Evolutionary conservation across 1,140 invertebrate species (phyloP).

Genomic region (Drosophila parabipectinata): DNA sequence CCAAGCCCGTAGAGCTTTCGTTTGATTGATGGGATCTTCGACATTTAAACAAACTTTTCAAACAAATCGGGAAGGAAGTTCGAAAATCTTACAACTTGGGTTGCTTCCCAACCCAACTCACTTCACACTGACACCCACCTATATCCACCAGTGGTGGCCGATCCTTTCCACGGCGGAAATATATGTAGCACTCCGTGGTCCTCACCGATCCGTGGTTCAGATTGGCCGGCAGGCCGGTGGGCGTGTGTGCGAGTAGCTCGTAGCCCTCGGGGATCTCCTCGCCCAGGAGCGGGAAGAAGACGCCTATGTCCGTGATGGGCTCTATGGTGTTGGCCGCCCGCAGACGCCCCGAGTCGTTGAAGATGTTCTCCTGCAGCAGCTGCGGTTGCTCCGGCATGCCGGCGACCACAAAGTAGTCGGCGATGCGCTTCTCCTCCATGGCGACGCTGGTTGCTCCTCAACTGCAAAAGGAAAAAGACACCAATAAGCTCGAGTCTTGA

Average conservation of each 20-base stretch:
- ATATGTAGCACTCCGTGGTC: constrained; percentile 96
- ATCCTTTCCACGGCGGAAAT: constrained; percentile 95
- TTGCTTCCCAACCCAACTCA: too few species aligned
- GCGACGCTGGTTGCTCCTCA: neutral
- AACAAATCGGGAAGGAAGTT: neutral
- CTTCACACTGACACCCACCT: constrained; percentile 86
- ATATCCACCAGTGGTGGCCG: constrained; percentile 99
- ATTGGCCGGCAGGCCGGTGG: constrained; percentile 94
- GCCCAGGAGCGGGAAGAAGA: constrained; percentile 95
- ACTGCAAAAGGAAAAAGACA: constrained; percentile 13
- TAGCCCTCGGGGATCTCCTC: constrained; percentile 93
- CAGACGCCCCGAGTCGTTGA: constrained; percentile 91
- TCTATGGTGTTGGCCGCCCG: constrained; percentile 88
- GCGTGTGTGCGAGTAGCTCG: constrained; percentile 93
- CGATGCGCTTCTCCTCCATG: constrained; percentile 93
- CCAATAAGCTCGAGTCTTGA: constrained; percentile 12
- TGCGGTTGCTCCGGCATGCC: constrained; percentile 93
- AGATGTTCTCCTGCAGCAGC: constrained; percentile 91
- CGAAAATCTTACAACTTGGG: too few species aligned
- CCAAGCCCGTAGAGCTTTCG: neutral
- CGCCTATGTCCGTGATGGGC: constrained; percentile 96
- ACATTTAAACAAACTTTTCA: neutral
- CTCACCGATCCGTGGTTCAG: constrained; percentile 98
- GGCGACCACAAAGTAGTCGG: constrained; percentile 98
- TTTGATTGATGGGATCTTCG: constrained; percentile 4